Evolutionary conservation across 1,140 invertebrate species (phyloP).

Genomic region (Anagrus nilaparvatae): DNA sequence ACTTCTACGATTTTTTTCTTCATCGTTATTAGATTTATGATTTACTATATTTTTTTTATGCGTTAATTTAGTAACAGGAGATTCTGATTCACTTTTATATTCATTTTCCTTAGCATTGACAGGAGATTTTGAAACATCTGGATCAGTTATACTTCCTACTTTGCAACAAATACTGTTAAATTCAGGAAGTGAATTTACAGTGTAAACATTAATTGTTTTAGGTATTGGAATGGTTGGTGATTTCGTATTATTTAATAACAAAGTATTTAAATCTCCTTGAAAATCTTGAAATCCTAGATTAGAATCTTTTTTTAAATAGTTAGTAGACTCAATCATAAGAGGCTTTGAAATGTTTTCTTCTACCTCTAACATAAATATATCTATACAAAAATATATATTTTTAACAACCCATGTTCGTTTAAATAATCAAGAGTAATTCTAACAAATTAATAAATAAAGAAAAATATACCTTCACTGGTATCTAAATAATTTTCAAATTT

Average conservation of each 20-base stretch:
- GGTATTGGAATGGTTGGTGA: conserved; percentile 54
- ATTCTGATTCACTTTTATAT: too few species aligned
- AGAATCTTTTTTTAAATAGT: conserved; percentile 31
- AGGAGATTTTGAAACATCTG: too few species aligned
- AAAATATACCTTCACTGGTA: too few species aligned
- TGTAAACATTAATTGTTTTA: conserved; percentile 31
- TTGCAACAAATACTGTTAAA: conserved; percentile 51
- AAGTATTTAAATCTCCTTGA: conserved; percentile 16
- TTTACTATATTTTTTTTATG: too few species aligned
- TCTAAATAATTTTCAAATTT: too few species aligned
- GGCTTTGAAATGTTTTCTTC: conserved; percentile 36
- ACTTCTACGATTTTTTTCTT: conserved; percentile 16
- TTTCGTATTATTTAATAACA: conserved; percentile 28
- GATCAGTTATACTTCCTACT: conserved; percentile 48
- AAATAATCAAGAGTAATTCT: too few species aligned
- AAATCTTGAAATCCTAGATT: conserved; percentile 30
- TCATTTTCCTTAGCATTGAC: too few species aligned
- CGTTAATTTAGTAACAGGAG: too few species aligned
- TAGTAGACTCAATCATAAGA: conserved; percentile 10
- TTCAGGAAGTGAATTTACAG: conserved; percentile 38
- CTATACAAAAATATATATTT: conserved; percentile 22
- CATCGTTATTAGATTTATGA: conserved; percentile 15
- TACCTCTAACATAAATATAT: conserved; percentile 50
- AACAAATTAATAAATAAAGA: too few species aligned
- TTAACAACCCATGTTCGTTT: too few species aligned